Conservation (phyloP, 2,797 vertebrate species). For the Falco columbarius region DNA sequence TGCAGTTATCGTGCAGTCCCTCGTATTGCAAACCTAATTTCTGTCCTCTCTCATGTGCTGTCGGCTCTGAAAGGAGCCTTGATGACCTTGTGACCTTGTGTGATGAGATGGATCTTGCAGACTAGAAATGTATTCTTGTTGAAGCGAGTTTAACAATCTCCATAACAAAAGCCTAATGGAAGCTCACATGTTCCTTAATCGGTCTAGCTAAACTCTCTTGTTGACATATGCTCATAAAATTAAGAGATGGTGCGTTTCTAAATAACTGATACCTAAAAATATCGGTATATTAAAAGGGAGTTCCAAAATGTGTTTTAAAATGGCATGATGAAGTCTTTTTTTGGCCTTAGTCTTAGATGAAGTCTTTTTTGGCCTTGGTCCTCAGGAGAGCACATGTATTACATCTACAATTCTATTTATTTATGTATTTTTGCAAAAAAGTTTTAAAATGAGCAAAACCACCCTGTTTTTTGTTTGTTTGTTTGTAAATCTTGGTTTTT, state of each 20-base stretch:
- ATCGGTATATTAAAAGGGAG: not conserved
- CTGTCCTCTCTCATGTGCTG: not conserved
- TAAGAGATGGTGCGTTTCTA: not conserved
- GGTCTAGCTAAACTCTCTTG: not conserved
- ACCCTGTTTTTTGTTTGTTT: not conserved
- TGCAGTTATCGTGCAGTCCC: not conserved
- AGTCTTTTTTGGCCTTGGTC: not conserved
- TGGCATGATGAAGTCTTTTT: not conserved
- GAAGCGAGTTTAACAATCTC: not conserved
- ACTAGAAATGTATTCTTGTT: not conserved
- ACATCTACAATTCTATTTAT: not conserved
- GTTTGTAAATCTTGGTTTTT: not conserved
- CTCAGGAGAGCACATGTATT: not conserved
- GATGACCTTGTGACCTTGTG: constrained; percentile 42
- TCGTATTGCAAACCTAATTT: not conserved
- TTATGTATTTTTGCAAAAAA: not conserved
- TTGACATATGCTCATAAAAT: not conserved
- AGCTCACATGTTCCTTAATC: not conserved
- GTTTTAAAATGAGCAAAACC: not conserved
- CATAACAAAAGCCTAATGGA: not conserved
- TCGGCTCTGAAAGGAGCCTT: not conserved
- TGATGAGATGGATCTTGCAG: not conserved
- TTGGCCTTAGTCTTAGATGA: not conserved
- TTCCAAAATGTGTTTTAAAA: not conserved
- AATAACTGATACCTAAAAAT: not conserved